Percentiles rank a stretch among this genome's conserved stretches.
phyloP scores from a whole-genome alignment of 2,113 vertebrate species.

The Sturnira hondurensis region DNA sequence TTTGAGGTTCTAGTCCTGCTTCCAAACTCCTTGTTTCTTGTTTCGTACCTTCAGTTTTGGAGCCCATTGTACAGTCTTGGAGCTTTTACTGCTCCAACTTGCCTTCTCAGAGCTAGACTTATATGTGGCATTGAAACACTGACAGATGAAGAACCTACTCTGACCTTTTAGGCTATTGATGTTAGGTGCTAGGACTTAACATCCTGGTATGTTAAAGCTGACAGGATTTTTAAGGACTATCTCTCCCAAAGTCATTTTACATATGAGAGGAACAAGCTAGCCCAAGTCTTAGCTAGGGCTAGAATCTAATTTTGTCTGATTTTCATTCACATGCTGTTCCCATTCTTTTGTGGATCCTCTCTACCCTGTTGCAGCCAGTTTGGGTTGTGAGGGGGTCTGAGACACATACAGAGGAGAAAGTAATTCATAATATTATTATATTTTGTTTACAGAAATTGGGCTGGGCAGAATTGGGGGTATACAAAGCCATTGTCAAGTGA shows the following conservation, averaged over 20 bases:
- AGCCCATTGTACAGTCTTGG: background rate
- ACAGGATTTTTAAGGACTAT: constrained; percentile 38
- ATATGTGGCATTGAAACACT: background rate
- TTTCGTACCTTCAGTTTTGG: constrained; percentile 3
- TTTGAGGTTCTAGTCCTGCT: background rate
- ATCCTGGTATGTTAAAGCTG: background rate
- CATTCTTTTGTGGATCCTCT: background rate
- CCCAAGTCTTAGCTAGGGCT: background rate
- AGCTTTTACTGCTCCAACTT: background rate
- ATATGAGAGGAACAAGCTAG: constrained; percentile 5
- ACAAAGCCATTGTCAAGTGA: background rate
- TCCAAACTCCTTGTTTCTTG: background rate
- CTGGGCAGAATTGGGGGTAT: background rate
- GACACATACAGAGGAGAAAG: background rate
- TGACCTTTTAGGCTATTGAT: constrained; percentile 15
- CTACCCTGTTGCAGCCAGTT: background rate
- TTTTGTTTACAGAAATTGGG: constrained; percentile 15
- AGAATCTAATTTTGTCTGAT: constrained; percentile 2
- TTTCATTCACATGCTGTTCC: background rate
- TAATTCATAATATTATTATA: background rate
- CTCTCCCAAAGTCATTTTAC: constrained; percentile 33
- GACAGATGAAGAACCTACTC: constrained; percentile 3
- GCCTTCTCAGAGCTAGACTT: constrained; percentile 10
- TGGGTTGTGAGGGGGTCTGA: background rate
- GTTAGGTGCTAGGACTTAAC: constrained; percentile 4